Conservation (phyloP, 2,888 invertebrate species). For the Protonemura montana region DNA sequence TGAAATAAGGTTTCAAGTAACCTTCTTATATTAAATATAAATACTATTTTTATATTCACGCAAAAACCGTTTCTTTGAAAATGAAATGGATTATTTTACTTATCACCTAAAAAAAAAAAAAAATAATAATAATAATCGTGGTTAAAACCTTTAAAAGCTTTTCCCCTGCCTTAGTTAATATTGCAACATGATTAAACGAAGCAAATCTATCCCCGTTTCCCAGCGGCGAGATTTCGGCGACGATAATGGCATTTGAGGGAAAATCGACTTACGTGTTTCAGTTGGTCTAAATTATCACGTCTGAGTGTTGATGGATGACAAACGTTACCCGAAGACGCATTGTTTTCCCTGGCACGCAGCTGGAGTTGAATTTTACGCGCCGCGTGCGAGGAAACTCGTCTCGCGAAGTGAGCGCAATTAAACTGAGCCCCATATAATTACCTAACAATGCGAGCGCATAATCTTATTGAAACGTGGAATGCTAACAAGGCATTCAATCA, state of each 20-base stretch:
- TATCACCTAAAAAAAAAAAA: no score
- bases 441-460: constrained; percentile 4
- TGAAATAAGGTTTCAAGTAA: no score
- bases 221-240: background rate
- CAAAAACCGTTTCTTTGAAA: no score
- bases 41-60: no score
- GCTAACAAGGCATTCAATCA: constrained; percentile 13
- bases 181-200: background rate
- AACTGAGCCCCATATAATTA: constrained; percentile 7
- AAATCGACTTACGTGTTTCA: constrained; percentile 21
- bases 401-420: constrained; percentile 5
- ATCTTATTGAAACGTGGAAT: constrained; percentile 1
- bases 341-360: background rate
- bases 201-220: background rate
- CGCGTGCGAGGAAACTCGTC: background rate
- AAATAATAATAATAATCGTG: no score
- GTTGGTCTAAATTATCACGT: background rate
- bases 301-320: constrained; percentile 9
- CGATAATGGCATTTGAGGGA: background rate
- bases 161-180: background rate
- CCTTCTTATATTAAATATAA: no score
- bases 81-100: no score
- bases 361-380: background rate
- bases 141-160: background rate
- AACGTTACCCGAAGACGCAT: constrained; percentile 10